phyloP scores from a whole-genome alignment of 2,797 vertebrate genomes.

The Tachyglossus aculeatus region DNA sequence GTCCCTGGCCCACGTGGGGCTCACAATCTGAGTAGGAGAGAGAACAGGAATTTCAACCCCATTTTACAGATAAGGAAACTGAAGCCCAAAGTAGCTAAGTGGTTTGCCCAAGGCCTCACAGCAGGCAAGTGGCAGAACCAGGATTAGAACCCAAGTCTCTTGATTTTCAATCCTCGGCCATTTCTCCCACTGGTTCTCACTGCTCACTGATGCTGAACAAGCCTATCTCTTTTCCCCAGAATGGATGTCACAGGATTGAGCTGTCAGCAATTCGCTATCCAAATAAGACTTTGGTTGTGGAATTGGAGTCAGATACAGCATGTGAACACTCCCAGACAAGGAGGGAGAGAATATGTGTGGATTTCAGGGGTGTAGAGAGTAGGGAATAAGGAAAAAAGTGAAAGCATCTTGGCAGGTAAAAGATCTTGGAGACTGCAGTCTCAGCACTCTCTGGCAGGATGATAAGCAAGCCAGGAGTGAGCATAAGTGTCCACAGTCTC shows the following conservation, averaged over 20 bases:
- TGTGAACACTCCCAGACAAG: background rate
- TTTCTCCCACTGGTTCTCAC: too few relatives aligned
- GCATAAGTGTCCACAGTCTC: background rate
- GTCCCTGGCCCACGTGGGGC: too few relatives aligned
- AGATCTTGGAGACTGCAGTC: background rate
- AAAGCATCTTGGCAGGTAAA: background rate
- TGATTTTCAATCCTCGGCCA: too few relatives aligned
- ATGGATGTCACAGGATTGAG: conserved; percentile 17
- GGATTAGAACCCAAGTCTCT: too few relatives aligned
- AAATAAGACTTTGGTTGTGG: background rate
- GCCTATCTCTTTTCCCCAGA: background rate
- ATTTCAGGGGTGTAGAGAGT: background rate
- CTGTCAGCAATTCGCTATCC: conserved; percentile 35
- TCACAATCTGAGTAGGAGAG: too few relatives aligned
- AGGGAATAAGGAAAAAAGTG: background rate
- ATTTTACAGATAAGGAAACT: too few relatives aligned
- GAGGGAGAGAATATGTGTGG: background rate
- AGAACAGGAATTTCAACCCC: too few relatives aligned
- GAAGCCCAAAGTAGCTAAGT: too few relatives aligned
- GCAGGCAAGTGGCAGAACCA: too few relatives aligned
- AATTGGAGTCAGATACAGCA: background rate
- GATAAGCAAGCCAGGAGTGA: background rate
- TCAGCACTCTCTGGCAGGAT: background rate
- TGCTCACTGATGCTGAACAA: rapidly evolving
- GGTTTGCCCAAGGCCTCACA: too few relatives aligned